Evolutionary conservation across 2,113 vertebrate species (phyloP).

Genomic region (Megalops atlanticus): DNA sequence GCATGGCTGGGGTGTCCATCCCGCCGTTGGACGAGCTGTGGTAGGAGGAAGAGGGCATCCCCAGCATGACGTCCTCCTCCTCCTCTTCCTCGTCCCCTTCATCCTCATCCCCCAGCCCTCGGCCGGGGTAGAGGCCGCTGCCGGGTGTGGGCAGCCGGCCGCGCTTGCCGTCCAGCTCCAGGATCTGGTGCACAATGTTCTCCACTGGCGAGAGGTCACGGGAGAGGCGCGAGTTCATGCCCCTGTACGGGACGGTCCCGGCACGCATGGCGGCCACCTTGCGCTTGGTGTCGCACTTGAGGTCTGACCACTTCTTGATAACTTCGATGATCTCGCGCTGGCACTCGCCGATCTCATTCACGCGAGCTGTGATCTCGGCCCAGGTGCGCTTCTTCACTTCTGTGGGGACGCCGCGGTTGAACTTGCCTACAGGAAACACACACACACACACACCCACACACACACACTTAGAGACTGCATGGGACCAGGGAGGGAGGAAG

Average conservation of each 20-base stretch:
- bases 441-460: background rate
- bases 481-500: background rate
- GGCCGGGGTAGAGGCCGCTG: slow-evolving; percentile 20
- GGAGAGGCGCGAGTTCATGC: slow-evolving; percentile 55
- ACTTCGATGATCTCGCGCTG: slow-evolving; percentile 73
- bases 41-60: slow-evolving; percentile 12
- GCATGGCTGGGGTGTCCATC: slow-evolving; percentile 45
- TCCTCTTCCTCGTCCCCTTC: slow-evolving; percentile 54
- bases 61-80: slow-evolving; percentile 61
- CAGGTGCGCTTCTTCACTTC: slow-evolving; percentile 70
- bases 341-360: slow-evolving; percentile 74
- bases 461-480: background rate
- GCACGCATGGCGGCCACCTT: slow-evolving; percentile 69
- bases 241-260: slow-evolving; percentile 49
- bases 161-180: slow-evolving; percentile 57
- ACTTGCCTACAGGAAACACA: slow-evolving; percentile 61
- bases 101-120: slow-evolving; percentile 3
- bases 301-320: slow-evolving; percentile 76
- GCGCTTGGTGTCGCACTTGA: slow-evolving; percentile 74
- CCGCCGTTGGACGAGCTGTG: slow-evolving; percentile 60
- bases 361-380: slow-evolving; percentile 72
- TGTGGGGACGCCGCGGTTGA: slow-evolving; percentile 68
- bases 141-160: slow-evolving; percentile 15
- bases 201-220: slow-evolving; percentile 67
- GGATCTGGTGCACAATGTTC: slow-evolving; percentile 70